These are phyloP conservation scores for Chrysochloris asiatica DNA, from an alignment of 2,113 vertebrate species.

Conservation along the genomic window DNA sequence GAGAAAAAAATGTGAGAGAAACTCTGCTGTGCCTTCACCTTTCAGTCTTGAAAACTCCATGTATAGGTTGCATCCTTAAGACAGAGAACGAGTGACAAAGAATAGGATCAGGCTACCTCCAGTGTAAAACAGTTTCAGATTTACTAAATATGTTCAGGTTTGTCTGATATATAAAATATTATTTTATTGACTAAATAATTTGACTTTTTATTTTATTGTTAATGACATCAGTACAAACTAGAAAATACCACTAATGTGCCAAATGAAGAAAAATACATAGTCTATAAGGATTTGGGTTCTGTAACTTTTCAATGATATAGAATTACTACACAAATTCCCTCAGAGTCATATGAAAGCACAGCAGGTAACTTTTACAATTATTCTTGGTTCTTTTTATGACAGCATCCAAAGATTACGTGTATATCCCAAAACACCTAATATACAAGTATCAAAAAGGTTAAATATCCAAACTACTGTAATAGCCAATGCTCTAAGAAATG, in stretches of 20 bases:
- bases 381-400: background rate
- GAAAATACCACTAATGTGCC: background rate
- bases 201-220: background rate
- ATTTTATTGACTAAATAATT: constrained; percentile 17
- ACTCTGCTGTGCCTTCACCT: background rate
- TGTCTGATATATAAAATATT: constrained; percentile 30
- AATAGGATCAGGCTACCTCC: background rate
- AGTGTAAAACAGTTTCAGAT: background rate
- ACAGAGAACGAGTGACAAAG: constrained; percentile 8
- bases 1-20: constrained; percentile 9
- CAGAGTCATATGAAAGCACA: constrained; percentile 4
- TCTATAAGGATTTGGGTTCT: background rate
- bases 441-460: background rate
- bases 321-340: background rate
- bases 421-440: constrained; percentile 18
- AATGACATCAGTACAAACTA: background rate
- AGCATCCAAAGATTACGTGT: constrained; percentile 1
- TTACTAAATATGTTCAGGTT: background rate
- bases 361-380: constrained; percentile 3
- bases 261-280: background rate
- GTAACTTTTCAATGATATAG: background rate
- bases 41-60: constrained; percentile 7
- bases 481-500: background rate
- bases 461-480: background rate
- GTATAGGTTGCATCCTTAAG: background rate